phyloP scores from a whole-genome alignment of 2,888 invertebrate species.

The Rhingia campestris region DNA sequence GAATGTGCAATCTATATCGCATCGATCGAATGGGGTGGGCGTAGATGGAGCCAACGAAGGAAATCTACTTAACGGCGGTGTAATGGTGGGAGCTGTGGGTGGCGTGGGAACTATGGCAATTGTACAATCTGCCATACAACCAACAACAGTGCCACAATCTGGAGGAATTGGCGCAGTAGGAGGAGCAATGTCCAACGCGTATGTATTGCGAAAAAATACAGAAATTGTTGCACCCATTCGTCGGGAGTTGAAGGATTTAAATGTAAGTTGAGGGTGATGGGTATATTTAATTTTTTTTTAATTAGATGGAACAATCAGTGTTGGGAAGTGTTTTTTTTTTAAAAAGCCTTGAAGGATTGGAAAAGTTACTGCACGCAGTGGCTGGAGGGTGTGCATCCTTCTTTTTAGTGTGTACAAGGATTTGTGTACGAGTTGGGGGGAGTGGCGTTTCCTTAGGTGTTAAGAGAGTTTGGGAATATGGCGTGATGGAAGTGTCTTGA shows the following conservation, averaged over 20 bases:
- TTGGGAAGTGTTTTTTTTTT: constrained; percentile 3
- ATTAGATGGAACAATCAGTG: constrained; percentile 31
- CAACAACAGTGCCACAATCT: constrained; percentile 62
- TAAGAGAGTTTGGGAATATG: too few species aligned
- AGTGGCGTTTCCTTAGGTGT: too few species aligned
- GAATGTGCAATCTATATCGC: constrained; percentile 43
- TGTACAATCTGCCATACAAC: constrained; percentile 47
- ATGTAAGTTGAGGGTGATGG: constrained; percentile 77
- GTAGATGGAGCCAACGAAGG: constrained; percentile 9
- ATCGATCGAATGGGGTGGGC: constrained; percentile 31
- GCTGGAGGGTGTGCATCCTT: too few species aligned
- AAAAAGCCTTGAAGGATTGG: background rate
- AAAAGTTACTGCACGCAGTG: too few species aligned
- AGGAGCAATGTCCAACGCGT: constrained; percentile 66
- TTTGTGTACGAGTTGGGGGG: too few species aligned
- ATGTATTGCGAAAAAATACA: constrained; percentile 77
- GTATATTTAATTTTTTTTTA: background rate
- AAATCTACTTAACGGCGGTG: background rate
- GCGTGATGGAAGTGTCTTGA: too few species aligned
- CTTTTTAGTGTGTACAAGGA: too few species aligned
- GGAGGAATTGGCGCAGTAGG: constrained; percentile 69
- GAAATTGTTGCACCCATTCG: constrained; percentile 86
- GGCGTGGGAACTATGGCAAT: constrained; percentile 37
- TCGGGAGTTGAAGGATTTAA: constrained; percentile 84
- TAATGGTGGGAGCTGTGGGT: constrained; percentile 9